Base-by-base conservation (phyloP, 2,113 vertebrate genomes). In the Tragelaphus scriptus region DNA sequence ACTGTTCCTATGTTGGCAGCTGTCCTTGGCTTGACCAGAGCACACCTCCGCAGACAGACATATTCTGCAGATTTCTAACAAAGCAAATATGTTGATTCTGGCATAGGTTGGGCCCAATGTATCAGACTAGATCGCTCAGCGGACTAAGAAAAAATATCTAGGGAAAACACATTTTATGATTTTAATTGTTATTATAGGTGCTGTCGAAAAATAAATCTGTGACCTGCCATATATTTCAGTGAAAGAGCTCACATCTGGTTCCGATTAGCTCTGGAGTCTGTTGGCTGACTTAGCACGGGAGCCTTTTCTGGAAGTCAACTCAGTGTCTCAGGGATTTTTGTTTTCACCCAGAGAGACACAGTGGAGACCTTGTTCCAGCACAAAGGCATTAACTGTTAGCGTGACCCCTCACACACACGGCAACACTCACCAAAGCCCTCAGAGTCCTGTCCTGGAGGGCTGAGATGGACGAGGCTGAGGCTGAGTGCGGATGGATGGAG, bases 171-270 rank as follows among this genome's bases (percentile, higher is more conserved):
- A 97, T 95, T 93, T 98, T 98, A 95, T 97, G 61, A 94, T 88
- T 96, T 98, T 98, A 97, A 97, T 95, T 96, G 94, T 98, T 98
- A 94, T 98, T 92, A 96, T 97, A 98, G 97, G 95, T 97, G 94
- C 97, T 97, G 79, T 97, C 90, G 71, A 96, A 98, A 98, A 98
- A 95, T 89, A 92, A 97, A 89, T 89, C 94, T 92, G 94, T 95
- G 97, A 98, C 94, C 98, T 90, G 86, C 92, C 93, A 97, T 96
- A 95, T 97, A 97, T 98, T 94, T 96, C 80, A 97, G 93, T 2
- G 91, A 96, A 98, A 98, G 98, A 97, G 82, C 59, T 36, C 92
- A 96, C 98, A 98, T 98, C 96, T 98, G 98, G 97, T 97, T 96
- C 96, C 2, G 36, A 97, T 98, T 97, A 98, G 87, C 92, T 49